These are phyloP conservation scores for Neotoma lepida DNA, from an alignment of 2,113 vertebrate genomes.

Conservation along the genomic window DNA sequence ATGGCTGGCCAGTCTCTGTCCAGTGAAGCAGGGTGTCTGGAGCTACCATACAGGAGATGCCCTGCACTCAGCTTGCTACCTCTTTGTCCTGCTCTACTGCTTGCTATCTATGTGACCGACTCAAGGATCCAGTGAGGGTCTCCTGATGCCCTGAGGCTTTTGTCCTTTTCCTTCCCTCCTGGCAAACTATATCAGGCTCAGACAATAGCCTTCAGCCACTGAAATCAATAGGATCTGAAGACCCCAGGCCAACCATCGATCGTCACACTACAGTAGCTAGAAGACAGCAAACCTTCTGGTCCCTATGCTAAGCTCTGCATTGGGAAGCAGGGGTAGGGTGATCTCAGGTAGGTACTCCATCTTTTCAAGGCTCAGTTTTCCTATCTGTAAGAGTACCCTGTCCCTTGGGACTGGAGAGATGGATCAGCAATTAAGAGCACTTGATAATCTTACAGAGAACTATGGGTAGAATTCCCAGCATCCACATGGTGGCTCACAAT, in stretches of 20 bases:
- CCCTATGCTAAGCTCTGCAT: neutral
- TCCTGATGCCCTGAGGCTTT: neutral
- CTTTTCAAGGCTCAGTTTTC: neutral
- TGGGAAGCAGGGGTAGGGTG: neutral
- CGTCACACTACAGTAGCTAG: neutral
- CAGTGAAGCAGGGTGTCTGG: too few species aligned
- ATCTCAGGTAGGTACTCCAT: neutral
- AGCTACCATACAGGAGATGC: too few species aligned
- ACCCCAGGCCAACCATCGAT: neutral
- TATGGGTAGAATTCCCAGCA: neutral
- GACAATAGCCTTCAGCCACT: neutral
- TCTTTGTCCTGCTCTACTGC: too few species aligned
- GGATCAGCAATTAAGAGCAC: neutral
- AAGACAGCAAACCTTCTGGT: neutral
- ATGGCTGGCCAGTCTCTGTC: too few species aligned
- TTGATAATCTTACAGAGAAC: neutral
- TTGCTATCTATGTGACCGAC: too few species aligned
- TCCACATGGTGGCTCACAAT: neutral
- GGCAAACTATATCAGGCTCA: neutral
- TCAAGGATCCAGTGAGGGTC: too few species aligned
- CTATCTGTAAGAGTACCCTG: neutral
- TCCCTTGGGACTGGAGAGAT: neutral
- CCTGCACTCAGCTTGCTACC: too few species aligned
- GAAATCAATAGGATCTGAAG: neutral
- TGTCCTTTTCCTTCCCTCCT: neutral